Evolutionary conservation across 2,113 vertebrate species (phyloP).

Genomic region (Struthio camelus): DNA sequence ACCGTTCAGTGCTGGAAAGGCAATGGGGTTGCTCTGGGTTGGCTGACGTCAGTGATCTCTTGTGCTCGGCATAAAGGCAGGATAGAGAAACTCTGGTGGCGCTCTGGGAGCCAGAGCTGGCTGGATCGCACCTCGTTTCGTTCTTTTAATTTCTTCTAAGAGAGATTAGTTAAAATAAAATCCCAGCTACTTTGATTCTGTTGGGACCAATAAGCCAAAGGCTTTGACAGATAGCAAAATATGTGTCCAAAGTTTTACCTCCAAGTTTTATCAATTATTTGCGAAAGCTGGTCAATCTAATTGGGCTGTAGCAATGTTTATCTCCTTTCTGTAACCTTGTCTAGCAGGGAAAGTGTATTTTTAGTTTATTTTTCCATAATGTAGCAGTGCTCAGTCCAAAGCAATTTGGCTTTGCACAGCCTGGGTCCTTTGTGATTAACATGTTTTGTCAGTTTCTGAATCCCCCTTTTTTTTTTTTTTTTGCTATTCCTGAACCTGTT

Average conservation of each 20-base stretch:
- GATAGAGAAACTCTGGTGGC: background rate
- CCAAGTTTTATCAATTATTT: background rate
- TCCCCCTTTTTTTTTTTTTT: background rate
- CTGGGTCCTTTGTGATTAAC: background rate
- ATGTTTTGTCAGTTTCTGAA: conserved; percentile 37
- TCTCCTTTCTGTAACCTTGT: conserved; percentile 21
- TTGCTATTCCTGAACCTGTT: conserved; percentile 45
- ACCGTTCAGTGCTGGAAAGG: background rate
- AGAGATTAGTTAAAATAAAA: background rate
- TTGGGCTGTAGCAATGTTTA: background rate
- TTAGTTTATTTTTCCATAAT: conserved; percentile 17
- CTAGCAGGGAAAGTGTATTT: conserved; percentile 31
- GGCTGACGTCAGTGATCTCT: background rate
- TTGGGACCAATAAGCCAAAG: background rate
- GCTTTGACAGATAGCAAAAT: background rate
- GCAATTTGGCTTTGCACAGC: conserved; percentile 7
- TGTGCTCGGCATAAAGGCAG: background rate
- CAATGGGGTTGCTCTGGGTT: background rate
- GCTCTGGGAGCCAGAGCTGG: background rate
- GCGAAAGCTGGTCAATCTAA: background rate
- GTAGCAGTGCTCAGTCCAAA: background rate
- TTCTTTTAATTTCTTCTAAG: background rate
- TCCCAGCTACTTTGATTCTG: background rate
- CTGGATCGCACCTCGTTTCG: background rate
- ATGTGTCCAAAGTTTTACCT: background rate